A percentile compares a stretch with the other conserved stretches of the same genome.
Evolutionary conservation across 2,888 invertebrate species (phyloP).

Genomic region (Agrypnus murinus): DNA sequence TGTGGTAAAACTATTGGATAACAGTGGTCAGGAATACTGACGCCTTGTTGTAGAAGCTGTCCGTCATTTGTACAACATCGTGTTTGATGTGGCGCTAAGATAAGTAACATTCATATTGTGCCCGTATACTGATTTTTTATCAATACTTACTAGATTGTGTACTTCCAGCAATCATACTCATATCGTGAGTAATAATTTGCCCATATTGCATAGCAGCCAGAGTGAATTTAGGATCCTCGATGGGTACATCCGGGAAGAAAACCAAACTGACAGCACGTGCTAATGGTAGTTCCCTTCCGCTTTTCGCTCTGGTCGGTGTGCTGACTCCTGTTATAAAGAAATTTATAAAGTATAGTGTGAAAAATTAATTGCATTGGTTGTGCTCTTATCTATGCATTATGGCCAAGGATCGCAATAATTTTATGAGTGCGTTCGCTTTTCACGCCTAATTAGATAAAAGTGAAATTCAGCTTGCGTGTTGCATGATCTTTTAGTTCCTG

Average conservation of each 20-base stretch:
- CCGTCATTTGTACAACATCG: conserved; percentile 78
- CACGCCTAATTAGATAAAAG: no score
- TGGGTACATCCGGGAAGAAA: conserved; percentile 81
- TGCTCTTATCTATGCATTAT: background rate
- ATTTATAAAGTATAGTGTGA: no score
- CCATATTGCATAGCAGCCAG: conserved; percentile 87
- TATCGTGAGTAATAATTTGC: conserved; percentile 86
- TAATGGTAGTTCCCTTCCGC: conserved; percentile 81
- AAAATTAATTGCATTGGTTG: background rate
- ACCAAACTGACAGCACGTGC: conserved; percentile 81
- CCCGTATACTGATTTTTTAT: no score
- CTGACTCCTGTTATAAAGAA: conserved; percentile 74
- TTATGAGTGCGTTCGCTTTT: no score
- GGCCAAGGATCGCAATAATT: no score
- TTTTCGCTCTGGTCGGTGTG: conserved; percentile 75
- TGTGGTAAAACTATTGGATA: conserved; percentile 74
- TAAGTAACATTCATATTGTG: conserved; percentile 24
- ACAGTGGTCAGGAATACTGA: conserved; percentile 71
- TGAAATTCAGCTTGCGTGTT: no score
- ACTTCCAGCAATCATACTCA: conserved; percentile 82
- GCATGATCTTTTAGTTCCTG: no score
- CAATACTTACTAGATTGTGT: conserved; percentile 83
- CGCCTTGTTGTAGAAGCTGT: conserved; percentile 70
- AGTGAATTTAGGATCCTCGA: conserved; percentile 83
- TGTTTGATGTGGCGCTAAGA: conserved; percentile 75